A percentile compares a stretch with the other conserved stretches of the same genome.
phyloP scores from a whole-genome alignment of 2,888 invertebrate genomes.

The Notocelia uddmanniana region DNA sequence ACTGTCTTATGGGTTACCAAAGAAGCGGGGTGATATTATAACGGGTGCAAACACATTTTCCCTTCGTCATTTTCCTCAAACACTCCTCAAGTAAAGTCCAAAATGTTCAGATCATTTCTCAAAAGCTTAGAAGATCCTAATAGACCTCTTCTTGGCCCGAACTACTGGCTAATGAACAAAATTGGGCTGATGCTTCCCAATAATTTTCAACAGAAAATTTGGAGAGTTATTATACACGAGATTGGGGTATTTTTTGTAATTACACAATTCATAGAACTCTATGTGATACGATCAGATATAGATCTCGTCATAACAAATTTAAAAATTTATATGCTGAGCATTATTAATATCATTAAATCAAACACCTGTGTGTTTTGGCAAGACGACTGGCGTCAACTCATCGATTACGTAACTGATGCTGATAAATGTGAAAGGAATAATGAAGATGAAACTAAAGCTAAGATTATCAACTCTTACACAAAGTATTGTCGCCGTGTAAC shows the following conservation, averaged over 20 bases:
- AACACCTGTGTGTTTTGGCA: conserved; percentile 72
- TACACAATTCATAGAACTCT: conserved; percentile 72
- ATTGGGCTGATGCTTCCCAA: conserved; percentile 67
- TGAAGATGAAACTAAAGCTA: conserved; percentile 54
- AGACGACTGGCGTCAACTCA: conserved; percentile 64
- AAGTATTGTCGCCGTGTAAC: conserved; percentile 68
- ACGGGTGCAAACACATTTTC: conserved; percentile 11
- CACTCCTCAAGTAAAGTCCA: conserved; percentile 32
- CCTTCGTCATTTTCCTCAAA: conserved; percentile 32
- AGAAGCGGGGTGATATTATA: conserved; percentile 47
- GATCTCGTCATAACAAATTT: too few species aligned
- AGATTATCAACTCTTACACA: conserved; percentile 67
- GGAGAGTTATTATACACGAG: conserved; percentile 63
- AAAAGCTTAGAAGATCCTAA: conserved; percentile 63
- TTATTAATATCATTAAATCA: conserved; percentile 69
- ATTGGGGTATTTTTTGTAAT: conserved; percentile 66
- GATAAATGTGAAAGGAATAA: conserved; percentile 69
- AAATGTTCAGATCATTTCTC: conserved; percentile 60
- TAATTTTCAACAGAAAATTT: conserved; percentile 54
- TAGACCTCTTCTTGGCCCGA: conserved; percentile 69
- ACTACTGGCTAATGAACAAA: conserved; percentile 67
- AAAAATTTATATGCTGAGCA: conserved; percentile 74
- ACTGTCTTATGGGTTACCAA: conserved; percentile 10
- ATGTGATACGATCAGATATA: conserved; percentile 67
- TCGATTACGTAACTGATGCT: conserved; percentile 69